phyloP scores from a whole-genome alignment of 2,797 vertebrate genomes.

The Hydrocynus forskahlii region DNA sequence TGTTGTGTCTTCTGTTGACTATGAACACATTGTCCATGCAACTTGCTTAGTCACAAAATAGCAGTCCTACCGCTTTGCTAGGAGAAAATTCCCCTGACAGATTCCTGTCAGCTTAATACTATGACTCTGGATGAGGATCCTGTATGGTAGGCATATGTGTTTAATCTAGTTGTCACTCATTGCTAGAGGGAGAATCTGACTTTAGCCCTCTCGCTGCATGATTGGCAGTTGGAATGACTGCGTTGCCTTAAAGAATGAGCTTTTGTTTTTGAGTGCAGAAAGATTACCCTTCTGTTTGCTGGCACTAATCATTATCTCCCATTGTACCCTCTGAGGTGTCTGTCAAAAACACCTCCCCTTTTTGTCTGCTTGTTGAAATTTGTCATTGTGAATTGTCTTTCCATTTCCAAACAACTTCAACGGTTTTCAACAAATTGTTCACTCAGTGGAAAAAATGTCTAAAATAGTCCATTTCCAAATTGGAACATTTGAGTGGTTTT shows the following conservation, averaged over 20 bases:
- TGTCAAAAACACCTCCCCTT: constrained; percentile 3
- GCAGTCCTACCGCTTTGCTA: constrained; percentile 9
- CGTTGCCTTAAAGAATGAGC: constrained; percentile 46
- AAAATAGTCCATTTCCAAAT: background rate
- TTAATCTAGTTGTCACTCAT: constrained; percentile 50
- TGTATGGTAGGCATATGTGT: constrained; percentile 34
- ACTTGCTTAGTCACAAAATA: constrained; percentile 35
- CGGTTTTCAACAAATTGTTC: background rate
- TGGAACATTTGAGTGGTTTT: background rate
- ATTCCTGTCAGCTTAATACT: constrained; percentile 36
- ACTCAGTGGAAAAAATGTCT: background rate
- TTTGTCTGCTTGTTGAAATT: constrained; percentile 10
- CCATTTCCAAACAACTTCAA: background rate
- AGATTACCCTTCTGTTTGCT: constrained; percentile 39
- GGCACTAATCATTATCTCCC: constrained; percentile 33
- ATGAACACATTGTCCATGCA: constrained; percentile 14
- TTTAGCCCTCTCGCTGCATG: constrained; percentile 33
- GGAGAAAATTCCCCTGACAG: constrained; percentile 8
- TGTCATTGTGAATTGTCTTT: constrained; percentile 34
- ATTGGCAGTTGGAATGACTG: constrained; percentile 51
- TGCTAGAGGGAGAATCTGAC: constrained; percentile 41
- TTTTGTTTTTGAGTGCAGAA: constrained; percentile 51
- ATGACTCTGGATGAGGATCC: constrained; percentile 13
- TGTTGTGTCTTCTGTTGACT: constrained; percentile 35
- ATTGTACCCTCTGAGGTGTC: constrained; percentile 23